Conservation (phyloP, 2,888 invertebrate genomes). For the Linyphia triangularis region DNA sequence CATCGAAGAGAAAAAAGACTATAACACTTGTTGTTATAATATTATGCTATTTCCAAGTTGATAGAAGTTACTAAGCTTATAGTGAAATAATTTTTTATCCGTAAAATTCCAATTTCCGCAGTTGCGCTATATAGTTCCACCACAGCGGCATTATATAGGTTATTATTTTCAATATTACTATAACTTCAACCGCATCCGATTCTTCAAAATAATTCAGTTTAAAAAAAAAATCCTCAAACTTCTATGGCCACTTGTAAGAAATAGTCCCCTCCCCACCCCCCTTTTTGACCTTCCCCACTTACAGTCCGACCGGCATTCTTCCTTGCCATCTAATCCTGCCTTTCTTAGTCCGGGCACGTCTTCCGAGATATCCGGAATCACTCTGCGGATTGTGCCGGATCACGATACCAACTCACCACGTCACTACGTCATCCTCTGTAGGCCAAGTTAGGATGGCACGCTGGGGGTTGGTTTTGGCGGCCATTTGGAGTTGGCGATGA, state of each 20-base stretch:
- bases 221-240: too few species aligned
- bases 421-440: neutral
- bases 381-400: slow-evolving; percentile 14
- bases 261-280: neutral
- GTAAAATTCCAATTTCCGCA: too few species aligned
- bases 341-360: slow-evolving; percentile 38
- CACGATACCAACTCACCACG: neutral
- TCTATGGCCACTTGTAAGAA: slow-evolving; percentile 35
- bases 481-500: neutral
- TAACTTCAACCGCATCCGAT: too few species aligned
- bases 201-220: too few species aligned
- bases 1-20: too few species aligned
- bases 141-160: too few species aligned
- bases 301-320: neutral
- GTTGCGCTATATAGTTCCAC: too few species aligned
- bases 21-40: too few species aligned
- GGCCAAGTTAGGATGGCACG: neutral
- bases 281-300: neutral
- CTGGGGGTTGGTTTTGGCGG: neutral
- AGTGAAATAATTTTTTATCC: too few species aligned
- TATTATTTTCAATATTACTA: too few species aligned
- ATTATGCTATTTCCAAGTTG: too few species aligned
- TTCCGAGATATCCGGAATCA: slow-evolving; percentile 24
- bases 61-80: too few species aligned
- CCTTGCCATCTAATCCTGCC: neutral